These are phyloP conservation scores for Eleutherodactylus coqui DNA, from an alignment of 2,797 vertebrate species.

Conservation along the genomic window DNA sequence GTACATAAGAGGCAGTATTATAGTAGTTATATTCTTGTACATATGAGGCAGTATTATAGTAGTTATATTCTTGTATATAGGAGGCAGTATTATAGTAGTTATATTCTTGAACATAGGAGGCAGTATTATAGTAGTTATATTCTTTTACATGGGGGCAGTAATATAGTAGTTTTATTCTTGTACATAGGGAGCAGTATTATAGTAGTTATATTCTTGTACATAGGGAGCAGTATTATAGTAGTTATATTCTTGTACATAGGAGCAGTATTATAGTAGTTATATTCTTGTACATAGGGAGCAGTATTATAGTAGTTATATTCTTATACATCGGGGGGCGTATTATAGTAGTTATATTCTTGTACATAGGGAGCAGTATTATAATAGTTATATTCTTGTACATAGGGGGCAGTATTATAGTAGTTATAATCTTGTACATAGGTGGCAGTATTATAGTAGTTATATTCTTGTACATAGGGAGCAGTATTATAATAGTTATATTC, in stretches of 20 bases:
- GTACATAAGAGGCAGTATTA: neutral
- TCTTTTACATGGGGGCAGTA: neutral
- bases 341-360: slow-evolving; percentile 10
- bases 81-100: neutral
- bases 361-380: slow-evolving; percentile 9
- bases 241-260: slow-evolving; percentile 1
- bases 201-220: slow-evolving; percentile 2
- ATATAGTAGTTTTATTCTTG: slow-evolving; percentile 3
- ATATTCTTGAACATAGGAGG: neutral
- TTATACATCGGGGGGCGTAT: neutral
- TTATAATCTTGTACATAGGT: slow-evolving; percentile 2
- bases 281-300: neutral
- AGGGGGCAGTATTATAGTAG: slow-evolving; percentile 8
- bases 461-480: neutral
- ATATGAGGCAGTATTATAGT: neutral
- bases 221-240: neutral
- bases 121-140: slow-evolving; percentile 8
- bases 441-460: slow-evolving; percentile 1
- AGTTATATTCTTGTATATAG: neutral
- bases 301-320: slow-evolving; percentile 11
- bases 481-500: slow-evolving; percentile 6
- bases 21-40: slow-evolving; percentile 11
- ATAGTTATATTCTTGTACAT: slow-evolving; percentile 7
- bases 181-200: neutral
- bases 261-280: slow-evolving; percentile 11